phyloP scores from a whole-genome alignment of 2,888 invertebrate species.

The Lithophane leautieri region DNA sequence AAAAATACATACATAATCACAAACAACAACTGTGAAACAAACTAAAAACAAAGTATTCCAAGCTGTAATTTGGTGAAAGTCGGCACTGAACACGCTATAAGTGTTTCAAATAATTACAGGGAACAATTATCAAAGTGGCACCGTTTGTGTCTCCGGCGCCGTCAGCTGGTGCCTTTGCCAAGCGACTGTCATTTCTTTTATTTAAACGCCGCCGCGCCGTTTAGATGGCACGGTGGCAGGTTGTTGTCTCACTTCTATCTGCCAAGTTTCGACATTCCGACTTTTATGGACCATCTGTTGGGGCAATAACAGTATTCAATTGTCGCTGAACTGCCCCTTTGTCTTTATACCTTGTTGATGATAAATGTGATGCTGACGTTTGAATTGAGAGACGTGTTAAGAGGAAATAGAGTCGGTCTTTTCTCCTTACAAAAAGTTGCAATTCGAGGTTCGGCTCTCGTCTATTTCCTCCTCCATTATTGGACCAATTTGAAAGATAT shows the following conservation, averaged over 20 bases:
- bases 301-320: slow-evolving; percentile 66
- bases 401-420: no score
- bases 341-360: slow-evolving; percentile 66
- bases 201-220: slow-evolving; percentile 72
- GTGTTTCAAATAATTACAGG: slow-evolving; percentile 79
- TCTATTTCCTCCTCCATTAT: no score
- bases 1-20: slow-evolving; percentile 43
- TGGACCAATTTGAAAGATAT: no score
- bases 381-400: slow-evolving; percentile 16
- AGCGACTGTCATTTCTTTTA: slow-evolving; percentile 78
- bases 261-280: slow-evolving; percentile 81
- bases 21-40: slow-evolving; percentile 52
- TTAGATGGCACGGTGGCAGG: slow-evolving; percentile 64
- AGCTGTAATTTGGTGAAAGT: slow-evolving; percentile 75
- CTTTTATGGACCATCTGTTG: slow-evolving; percentile 83
- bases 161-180: slow-evolving; percentile 77
- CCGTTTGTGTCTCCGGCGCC: slow-evolving; percentile 72
- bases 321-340: slow-evolving; percentile 72
- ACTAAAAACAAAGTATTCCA: slow-evolving; percentile 66
- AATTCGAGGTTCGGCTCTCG: no score
- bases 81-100: slow-evolving; percentile 76
- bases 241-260: slow-evolving; percentile 75
- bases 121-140: slow-evolving; percentile 79
- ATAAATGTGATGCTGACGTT: slow-evolving; percentile 47
- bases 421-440: no score